Percentiles rank a stretch among this genome's conserved stretches.
phyloP scores from a whole-genome alignment of 2,797 vertebrate species.

The Halcyon leucocephala region DNA sequence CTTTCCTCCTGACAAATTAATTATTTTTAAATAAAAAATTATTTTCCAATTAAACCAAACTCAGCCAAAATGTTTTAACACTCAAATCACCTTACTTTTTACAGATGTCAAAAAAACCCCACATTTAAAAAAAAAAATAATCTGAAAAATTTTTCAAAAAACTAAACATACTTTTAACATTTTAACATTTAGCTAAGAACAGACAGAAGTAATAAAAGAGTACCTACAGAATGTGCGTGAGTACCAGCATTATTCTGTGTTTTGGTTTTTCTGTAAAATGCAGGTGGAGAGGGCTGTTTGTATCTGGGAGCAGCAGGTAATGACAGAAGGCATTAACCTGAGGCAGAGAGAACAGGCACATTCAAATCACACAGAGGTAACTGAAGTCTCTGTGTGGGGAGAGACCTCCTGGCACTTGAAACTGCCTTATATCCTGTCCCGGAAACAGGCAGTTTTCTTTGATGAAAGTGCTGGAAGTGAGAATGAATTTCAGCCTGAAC shows the following conservation, averaged over 20 bases:
- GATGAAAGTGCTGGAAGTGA: not conserved
- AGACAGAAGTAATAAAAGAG: not conserved
- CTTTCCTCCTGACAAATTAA: not conserved
- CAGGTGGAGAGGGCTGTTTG: not conserved
- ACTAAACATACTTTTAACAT: rapidly evolving
- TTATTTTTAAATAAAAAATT: not conserved
- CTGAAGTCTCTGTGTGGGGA: not conserved
- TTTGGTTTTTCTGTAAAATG: not conserved
- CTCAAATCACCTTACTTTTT: not conserved
- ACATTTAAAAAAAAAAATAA: not conserved
- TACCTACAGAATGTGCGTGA: rapidly evolving
- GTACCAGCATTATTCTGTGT: not conserved
- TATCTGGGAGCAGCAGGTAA: not conserved
- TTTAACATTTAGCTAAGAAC: not conserved
- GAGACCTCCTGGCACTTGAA: rapidly evolving
- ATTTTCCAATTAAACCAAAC: not conserved
- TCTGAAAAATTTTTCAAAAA: not conserved
- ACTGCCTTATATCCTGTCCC: not conserved
- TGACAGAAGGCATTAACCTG: not conserved
- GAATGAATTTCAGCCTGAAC: not conserved
- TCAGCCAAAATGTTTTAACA: not conserved
- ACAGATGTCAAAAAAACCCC: not conserved
- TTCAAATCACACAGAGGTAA: not conserved
- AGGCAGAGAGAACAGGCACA: not conserved
- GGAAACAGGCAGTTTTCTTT: not conserved